Conservation (phyloP, 2,113 vertebrate species). For the Spheniscus mendiculus region DNA sequence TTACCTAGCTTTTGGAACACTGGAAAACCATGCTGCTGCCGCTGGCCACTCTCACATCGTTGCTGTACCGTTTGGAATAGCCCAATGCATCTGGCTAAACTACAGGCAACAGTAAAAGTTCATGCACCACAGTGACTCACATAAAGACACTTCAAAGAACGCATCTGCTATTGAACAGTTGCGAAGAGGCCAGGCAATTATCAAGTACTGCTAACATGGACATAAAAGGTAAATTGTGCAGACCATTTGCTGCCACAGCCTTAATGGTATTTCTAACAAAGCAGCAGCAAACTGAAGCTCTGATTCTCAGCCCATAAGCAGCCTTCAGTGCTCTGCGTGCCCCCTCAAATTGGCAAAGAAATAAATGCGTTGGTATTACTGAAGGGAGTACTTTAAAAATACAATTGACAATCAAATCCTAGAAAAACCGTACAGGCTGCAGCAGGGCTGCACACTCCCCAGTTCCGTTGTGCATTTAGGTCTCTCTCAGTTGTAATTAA, state of each 20-base stretch:
- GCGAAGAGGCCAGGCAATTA: background rate
- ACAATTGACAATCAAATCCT: background rate
- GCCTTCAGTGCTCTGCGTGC: background rate
- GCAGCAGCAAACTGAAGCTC: background rate
- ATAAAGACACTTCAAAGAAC: background rate
- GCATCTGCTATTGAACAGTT: background rate
- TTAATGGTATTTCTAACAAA: background rate
- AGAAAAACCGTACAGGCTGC: background rate
- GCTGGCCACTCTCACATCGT: accelerated
- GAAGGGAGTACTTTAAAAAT: background rate
- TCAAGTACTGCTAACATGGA: background rate
- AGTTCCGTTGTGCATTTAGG: background rate
- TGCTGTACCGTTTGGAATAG: background rate
- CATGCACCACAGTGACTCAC: background rate
- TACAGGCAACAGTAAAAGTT: background rate
- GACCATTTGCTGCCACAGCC: background rate
- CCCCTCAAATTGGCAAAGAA: background rate
- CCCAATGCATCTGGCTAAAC: background rate
- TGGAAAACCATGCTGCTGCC: background rate
- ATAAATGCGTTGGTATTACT: no score
- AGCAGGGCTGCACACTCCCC: background rate
- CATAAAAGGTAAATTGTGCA: background rate
- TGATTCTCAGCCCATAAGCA: background rate
- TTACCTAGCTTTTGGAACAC: background rate
- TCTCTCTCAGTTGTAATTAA: background rate